Evolutionary conservation across 2,888 invertebrate genomes (phyloP), one percentile per base, ranked within the genome.

Genomic region (Toxonevra muliebris): DNA sequence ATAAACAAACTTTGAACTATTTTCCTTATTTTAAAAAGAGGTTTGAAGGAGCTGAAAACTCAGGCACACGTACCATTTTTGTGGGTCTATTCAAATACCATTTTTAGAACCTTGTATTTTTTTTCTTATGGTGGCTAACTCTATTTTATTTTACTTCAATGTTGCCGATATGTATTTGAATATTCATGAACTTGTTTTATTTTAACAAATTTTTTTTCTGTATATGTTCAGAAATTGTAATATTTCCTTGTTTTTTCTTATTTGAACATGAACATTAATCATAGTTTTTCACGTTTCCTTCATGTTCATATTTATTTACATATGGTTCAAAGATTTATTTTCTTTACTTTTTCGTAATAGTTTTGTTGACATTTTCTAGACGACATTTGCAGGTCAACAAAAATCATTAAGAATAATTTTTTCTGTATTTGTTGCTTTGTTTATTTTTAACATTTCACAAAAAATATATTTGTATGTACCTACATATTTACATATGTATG

Each of bases 341-440:
- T 53, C 62, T 43, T 66, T 66, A 57, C 42, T 66, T 65, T 72
- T 69, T 69, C 66, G 61, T 67, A 62, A 60, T 66, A 61, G 64
- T 57, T 59, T 63, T 60, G 68, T 66, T 62, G 71, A 69, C 69
- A 68, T 67, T 67, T 61, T 52, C 55, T 41, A 45, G 54, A 62
- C 42, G 65, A 67, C 65, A 71, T 71, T 71, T 63, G 61, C 55
- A 61, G 61, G 45, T 76, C 79, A 77, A 75, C 77, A 75, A 77
- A 76, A 79, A 76, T 79, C 77, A 79, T 76, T 78, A 76, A 30
- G 76, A 74, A 75, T 71, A 76, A 75, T 73, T 79, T 75, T 75
- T 74, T 77, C 73, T 77, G 75, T 54, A 45, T 10, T 17, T 78
- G 76, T 78, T 77, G 75, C 72, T 78, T 69, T 59, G 68, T 65